Base-by-base conservation (phyloP, 2,888 invertebrate genomes). In the Apocheima hispidaria region DNA sequence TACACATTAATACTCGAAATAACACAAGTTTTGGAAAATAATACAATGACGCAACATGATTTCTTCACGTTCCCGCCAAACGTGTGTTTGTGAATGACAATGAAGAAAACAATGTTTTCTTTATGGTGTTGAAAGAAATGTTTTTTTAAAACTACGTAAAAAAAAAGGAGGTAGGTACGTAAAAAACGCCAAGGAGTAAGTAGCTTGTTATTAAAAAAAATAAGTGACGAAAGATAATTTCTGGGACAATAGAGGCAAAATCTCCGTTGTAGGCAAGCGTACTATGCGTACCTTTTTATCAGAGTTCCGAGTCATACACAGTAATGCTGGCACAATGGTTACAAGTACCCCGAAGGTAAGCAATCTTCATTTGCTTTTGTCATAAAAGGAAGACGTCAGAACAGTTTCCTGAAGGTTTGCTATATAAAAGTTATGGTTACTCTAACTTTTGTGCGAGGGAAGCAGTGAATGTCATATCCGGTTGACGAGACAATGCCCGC, bases 401-500 rank as follows among this genome's bases (percentile, higher is more conserved):
- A 62, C 61, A 57, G 61, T 62, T 57, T 62, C 61, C 61, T 57
- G 56, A 62, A 62, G 61, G 61, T 57, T 57, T 62, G 61, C 61
- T 62, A 62, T 62, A 57, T 63, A 63, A 63, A 55, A 55, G 64
- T 65, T 60, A 66, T 65, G 69, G 52, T 64, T 60, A 53, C 61
- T 66, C 65, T 66, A 65, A 68, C 65, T 70, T 68, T 66, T 68
- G 61, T 61, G 66, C 60, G 66, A 58, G 60, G 63, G 60, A 66
- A 68, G 68, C 63, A 49, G 63, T 70, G 68, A 68, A 62, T 65
- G 70, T 68, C 70, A 68, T 65, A 68, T 70, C 70, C 70, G 70
- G 66, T 44, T 67, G 68, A 68, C 63, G 66, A 70, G 68, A 70
- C 70, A 70, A 70, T 70, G 68, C 66, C 70, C 60, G 66, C 68